A percentile compares a stretch with the other conserved stretches of the same genome.
Conservation (phyloP, 2,797 vertebrate genomes). For the Acanthurus leucopareius region DNA sequence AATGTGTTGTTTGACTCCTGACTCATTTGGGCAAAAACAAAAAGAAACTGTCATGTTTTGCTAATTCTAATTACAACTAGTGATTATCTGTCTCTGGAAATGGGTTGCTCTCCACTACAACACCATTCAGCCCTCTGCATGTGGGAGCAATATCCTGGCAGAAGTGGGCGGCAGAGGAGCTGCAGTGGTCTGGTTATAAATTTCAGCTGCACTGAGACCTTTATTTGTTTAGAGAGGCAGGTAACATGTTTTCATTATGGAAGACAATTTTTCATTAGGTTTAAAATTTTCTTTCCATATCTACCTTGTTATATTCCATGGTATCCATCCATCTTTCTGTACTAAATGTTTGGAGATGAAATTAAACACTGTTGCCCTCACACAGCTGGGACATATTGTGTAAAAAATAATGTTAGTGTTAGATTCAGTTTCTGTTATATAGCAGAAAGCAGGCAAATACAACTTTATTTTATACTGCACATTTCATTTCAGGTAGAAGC, state of each 20-base stretch:
- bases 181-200: conserved; percentile 22
- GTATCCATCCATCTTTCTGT: conserved; percentile 7
- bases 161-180: conserved; percentile 42
- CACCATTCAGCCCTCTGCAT: conserved; percentile 17
- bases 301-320: neutral
- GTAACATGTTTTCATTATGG: conserved; percentile 22
- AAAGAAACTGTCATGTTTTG: conserved; percentile 50
- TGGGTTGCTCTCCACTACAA: conserved; percentile 14
- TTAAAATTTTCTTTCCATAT: conserved; percentile 6
- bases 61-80: conserved; percentile 41
- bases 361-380: neutral
- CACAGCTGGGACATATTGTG: neutral
- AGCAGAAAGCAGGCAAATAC: too few relatives aligned
- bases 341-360: neutral
- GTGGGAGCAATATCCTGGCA: conserved; percentile 47
- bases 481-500: too few relatives aligned
- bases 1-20: conserved; percentile 47
- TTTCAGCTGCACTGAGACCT: conserved; percentile 41
- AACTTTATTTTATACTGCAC: too few relatives aligned
- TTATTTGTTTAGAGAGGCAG: conserved; percentile 47
- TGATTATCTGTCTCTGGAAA: conserved; percentile 63
- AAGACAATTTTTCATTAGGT: conserved; percentile 5
- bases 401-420: too few relatives aligned
- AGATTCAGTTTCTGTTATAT: too few relatives aligned
- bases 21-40: conserved; percentile 57